Base-by-base conservation (phyloP, 64 coral and sea anemone species). In the Orbicella faveolata region DNA sequence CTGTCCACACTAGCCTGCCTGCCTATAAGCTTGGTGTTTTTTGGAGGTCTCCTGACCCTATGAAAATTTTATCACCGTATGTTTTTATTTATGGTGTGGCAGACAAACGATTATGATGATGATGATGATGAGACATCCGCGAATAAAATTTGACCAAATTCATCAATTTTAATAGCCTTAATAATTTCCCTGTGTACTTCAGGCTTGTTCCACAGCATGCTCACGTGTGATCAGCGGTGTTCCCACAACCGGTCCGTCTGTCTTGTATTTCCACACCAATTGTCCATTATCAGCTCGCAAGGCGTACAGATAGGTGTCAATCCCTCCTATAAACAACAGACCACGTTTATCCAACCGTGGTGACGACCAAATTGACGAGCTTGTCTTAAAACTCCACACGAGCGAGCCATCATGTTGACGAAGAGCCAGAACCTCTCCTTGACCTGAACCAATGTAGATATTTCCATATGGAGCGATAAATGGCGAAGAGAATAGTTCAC, bases 201-300 rank as follows among this genome's bases (percentile, higher is more conserved):
- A 92, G 41, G 61, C 75, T 80, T 78, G 57, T 44, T 73, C 70
- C 33, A 89, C 63, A 44, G 73, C 94, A 68, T 99, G 85, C 20
- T 96, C 73, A 36, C n/a, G 30, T 44, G 88, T 81, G 34, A 99
- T 91, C 26, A 92, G 88, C 17, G 87, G 94, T 34, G 97, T 99
- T 11, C 90, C 97, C 9, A 95, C 97, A 34, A 99, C 87, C 1
- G 97, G 91, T 14, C 91, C 97, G n/a, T 94, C 90, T 4, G 97
- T 93, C 67, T 93, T 99, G 52, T 84, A 91, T 34, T 95, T 99
- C 97, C 97, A 99, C 25, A 91, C 93, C 20, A 99, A 37, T 18
- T 93, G 86, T 33, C 97, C 97, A 20, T 88, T 67, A 18, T 78
- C 80, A 21, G 79, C 44, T 19, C 78, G 87, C 57, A 99, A 74